Percentiles rank a stretch among this genome's conserved stretches.
These are phyloP conservation scores for Cheirogaleus medius DNA, from an alignment of 2,113 vertebrate genomes.

Conservation along the genomic window DNA sequence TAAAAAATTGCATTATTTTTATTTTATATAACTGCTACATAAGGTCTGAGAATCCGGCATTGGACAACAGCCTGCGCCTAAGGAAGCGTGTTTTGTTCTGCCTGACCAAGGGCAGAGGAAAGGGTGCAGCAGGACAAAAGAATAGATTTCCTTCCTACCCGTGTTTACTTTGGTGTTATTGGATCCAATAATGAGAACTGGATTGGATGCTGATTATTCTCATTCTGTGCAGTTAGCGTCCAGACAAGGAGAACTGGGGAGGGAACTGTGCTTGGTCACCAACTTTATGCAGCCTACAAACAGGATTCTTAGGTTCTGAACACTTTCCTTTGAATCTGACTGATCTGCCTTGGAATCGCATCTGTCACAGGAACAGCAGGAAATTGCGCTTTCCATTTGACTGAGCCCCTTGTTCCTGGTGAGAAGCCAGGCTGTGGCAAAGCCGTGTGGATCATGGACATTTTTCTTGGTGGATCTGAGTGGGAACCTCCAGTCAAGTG, in stretches of 20 bases:
- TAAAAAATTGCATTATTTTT: background rate
- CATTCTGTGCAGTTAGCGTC: background rate
- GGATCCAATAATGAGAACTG: background rate
- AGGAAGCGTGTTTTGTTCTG: background rate
- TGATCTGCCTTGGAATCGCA: background rate
- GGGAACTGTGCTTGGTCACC: fast-evolving
- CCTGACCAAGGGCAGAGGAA: background rate
- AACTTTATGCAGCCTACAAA: fast-evolving
- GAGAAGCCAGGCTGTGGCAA: fast-evolving
- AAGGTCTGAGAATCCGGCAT: background rate
- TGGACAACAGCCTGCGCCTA: background rate
- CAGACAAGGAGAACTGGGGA: background rate
- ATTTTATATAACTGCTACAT: background rate
- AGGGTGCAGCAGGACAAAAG: no score
- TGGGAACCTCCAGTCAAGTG: background rate
- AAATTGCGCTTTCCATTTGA: background rate
- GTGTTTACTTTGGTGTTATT: background rate
- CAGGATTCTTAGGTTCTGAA: background rate
- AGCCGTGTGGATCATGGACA: fast-evolving
- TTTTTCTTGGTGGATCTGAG: background rate
- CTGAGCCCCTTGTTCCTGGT: fast-evolving
- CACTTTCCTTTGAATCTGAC: background rate
- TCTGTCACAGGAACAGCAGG: fast-evolving
- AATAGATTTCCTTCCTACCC: fast-evolving
- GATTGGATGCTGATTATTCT: background rate